These are phyloP conservation scores for Gopherus flavomarginatus DNA, from an alignment of 2,113 vertebrate genomes.

Conservation along the genomic window DNA sequence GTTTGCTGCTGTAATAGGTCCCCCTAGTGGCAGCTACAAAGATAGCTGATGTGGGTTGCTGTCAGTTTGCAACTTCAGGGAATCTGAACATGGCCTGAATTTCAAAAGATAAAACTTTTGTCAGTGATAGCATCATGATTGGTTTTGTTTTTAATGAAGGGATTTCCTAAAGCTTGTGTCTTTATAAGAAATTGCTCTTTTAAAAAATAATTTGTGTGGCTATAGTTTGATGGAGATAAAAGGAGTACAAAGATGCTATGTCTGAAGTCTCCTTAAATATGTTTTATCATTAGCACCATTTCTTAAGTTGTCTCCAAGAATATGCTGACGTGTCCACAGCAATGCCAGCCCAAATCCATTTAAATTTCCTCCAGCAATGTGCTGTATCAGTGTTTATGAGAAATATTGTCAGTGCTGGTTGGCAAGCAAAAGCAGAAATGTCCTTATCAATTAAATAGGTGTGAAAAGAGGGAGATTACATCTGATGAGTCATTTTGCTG, in stretches of 20 bases:
- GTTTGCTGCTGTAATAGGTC: constrained; percentile 36
- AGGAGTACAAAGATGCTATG: background rate
- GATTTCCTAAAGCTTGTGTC: background rate
- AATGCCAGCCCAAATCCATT: background rate
- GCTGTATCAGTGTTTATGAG: constrained; percentile 2
- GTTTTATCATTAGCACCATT: background rate
- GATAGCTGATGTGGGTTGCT: background rate
- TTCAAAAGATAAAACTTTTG: constrained; percentile 1
- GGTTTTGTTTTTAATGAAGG: background rate
- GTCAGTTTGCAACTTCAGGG: background rate
- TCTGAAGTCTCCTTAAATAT: background rate
- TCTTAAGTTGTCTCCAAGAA: background rate
- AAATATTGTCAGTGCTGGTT: background rate
- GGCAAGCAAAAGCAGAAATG: background rate
- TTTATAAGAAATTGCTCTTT: background rate
- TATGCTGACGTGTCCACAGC: background rate
- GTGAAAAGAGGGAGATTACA: background rate
- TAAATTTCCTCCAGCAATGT: background rate
- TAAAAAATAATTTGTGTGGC: background rate
- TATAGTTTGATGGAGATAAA: background rate
- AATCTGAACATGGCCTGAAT: background rate
- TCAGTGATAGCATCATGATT: background rate
- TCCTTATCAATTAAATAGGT: background rate
- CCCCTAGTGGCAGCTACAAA: constrained; percentile 47
- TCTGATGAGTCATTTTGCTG: constrained; percentile 22